Evolutionary conservation across 1,140 invertebrate genomes (phyloP), one percentile per base, ranked within the genome.

Genomic region (Acromyrmex heyeri): DNA sequence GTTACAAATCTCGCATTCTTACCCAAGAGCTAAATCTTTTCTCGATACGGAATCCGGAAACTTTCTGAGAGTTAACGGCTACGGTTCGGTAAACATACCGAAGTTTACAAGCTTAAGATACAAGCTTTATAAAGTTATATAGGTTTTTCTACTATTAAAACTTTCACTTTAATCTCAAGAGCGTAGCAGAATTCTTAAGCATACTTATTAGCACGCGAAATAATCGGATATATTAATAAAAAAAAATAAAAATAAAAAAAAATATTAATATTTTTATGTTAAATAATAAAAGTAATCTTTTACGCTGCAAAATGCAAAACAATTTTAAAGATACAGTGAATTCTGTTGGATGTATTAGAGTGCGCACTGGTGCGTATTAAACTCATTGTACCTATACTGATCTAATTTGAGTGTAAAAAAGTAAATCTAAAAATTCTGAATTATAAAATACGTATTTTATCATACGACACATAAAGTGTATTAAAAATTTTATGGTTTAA

Each of bases 71-170:
- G 69, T 83, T 83, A 61, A 83, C 79, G 55, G 69, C 69, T 61
- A 61, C 55, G 70, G 69, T 62, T 61, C 79, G 79, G 69, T 73
- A 83, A 83, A 83, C 55, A 83, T 75, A 61, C 69, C 79, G 6
- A 62, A 83, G 79, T 83, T 75, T 61, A 73, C 67, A 72, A 82
- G 53, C 78, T 61, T 73, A 82, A 82, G 55, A 82, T 82, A 82
- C 67, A 73, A 83, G 79, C 79, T 83, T 75, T 83, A 83, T 83
- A 83, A 83, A 83, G 55, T 61, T 82, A 82, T 72, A 72, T 82
- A 61, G 53, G 38, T 82, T 73, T 73, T 82, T 82, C 18, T 73
- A 82, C 79, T 73, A 72, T 82, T 82, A 82, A 82, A 82, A 82
- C 55, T 82, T 82, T 82, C 38, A 73, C 67, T 82, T 75, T 75